Conservation (phyloP, 2,113 vertebrate species). For the Heterotilapia buettikoferi region DNA sequence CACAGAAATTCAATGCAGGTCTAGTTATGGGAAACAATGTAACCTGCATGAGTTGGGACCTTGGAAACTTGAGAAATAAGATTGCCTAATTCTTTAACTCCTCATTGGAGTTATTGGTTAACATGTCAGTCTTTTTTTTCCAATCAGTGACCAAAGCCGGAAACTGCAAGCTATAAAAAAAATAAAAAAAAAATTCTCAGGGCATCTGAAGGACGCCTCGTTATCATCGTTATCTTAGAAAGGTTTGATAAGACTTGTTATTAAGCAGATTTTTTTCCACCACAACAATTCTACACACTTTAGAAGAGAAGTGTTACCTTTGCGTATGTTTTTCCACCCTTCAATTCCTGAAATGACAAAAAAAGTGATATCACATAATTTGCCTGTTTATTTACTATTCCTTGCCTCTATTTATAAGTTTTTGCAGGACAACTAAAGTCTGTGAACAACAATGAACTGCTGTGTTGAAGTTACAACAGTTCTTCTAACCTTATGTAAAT, state of each 20-base stretch:
- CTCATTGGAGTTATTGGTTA: constrained; percentile 34
- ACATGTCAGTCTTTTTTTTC: not conserved
- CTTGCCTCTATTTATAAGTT: not conserved
- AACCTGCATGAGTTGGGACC: not conserved
- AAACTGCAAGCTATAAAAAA: not conserved
- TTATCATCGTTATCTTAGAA: not conserved
- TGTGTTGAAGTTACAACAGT: not conserved
- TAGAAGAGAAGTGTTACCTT: constrained; percentile 78
- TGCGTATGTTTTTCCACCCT: constrained; percentile 91
- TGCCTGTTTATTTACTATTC: not conserved
- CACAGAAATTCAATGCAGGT: not conserved
- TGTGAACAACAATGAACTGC: not conserved
- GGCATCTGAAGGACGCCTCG: not conserved
- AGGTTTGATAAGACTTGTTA: not conserved
- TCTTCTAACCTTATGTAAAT: not conserved
- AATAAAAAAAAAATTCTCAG: not conserved
- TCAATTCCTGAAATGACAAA: constrained; percentile 81
- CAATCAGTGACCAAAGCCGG: constrained; percentile 40
- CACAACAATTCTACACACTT: constrained; percentile 29
- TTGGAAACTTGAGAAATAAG: not conserved
- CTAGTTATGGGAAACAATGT: not conserved
- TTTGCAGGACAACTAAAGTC: not conserved
- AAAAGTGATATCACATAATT: not conserved
- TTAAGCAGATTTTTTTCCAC: not conserved
- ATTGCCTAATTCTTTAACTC: not conserved